Evolutionary conservation across 2,113 vertebrate genomes (phyloP).

Genomic region (Cebidichthys violaceus): DNA sequence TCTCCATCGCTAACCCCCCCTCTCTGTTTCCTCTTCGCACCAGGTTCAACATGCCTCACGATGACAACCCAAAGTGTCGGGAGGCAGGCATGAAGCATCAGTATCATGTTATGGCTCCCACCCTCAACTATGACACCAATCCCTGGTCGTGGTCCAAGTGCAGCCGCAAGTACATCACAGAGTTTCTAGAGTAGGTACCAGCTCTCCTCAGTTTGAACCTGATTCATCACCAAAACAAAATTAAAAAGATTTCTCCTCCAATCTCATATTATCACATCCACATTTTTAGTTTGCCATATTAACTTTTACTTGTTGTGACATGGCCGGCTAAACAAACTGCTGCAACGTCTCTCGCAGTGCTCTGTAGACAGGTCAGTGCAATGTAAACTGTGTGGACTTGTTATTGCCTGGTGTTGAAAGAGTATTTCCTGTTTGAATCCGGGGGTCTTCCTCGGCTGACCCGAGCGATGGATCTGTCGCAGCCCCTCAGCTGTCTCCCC

Average conservation of each 20-base stretch:
- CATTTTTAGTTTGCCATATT: constrained; percentile 15
- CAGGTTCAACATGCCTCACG: constrained; percentile 97
- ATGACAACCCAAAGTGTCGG: constrained; percentile 95
- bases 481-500: constrained; percentile 39
- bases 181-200: constrained; percentile 95
- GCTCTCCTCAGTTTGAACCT: background rate
- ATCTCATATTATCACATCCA: background rate
- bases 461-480: constrained; percentile 47
- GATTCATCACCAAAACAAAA: background rate
- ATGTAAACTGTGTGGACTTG: constrained; percentile 75
- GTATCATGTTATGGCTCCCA: constrained; percentile 97
- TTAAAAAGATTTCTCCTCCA: background rate
- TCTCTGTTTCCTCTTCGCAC: constrained; percentile 49
- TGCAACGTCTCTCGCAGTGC: constrained; percentile 20
- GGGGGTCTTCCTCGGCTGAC: constrained; percentile 66
- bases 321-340: constrained; percentile 45
- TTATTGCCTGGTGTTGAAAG: constrained; percentile 76
- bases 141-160: constrained; percentile 99
- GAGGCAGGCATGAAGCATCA: constrained; percentile 93
- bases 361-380: constrained; percentile 55
- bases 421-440: constrained; percentile 80
- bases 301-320: constrained; percentile 52
- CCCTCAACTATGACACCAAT: constrained; percentile 94
- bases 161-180: constrained; percentile 97
- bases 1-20: constrained; percentile 20